Conservation (phyloP, 1,140 invertebrate species). For the Anastrepha ludens region DNA sequence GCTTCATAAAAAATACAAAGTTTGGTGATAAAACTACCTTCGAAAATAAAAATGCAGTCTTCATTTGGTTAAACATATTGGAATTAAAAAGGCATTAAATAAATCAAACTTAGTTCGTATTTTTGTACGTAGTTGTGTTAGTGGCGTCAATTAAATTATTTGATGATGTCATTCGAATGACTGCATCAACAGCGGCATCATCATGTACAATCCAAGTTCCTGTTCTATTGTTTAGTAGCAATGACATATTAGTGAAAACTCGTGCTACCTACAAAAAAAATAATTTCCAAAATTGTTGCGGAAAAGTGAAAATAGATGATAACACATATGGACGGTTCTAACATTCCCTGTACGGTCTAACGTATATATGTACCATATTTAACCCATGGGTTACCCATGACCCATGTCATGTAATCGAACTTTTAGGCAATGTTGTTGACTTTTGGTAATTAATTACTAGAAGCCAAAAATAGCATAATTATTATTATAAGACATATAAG, state of each 20-base stretch:
- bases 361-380: too few species aligned
- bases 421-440: too few species aligned
- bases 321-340: too few species aligned
- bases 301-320: too few species aligned
- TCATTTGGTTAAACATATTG: not conserved
- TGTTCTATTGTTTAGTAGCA: constrained; percentile 4
- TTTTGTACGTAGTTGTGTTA: not conserved
- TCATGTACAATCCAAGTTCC: not conserved
- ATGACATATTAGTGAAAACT: not conserved
- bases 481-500: too few species aligned
- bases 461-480: too few species aligned
- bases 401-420: too few species aligned
- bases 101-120: not conserved
- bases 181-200: constrained; percentile 1
- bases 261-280: not conserved
- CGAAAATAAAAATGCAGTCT: not conserved
- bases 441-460: too few species aligned
- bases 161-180: constrained; percentile 28
- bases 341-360: too few species aligned
- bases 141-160: constrained; percentile 6
- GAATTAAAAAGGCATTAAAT: not conserved
- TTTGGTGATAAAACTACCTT: not conserved
- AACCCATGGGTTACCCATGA: too few species aligned
- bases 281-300: too few species aligned
- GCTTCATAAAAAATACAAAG: too few species aligned